Conservation (phyloP, 2,888 invertebrate species). For the Drosophila kanekoi region DNA sequence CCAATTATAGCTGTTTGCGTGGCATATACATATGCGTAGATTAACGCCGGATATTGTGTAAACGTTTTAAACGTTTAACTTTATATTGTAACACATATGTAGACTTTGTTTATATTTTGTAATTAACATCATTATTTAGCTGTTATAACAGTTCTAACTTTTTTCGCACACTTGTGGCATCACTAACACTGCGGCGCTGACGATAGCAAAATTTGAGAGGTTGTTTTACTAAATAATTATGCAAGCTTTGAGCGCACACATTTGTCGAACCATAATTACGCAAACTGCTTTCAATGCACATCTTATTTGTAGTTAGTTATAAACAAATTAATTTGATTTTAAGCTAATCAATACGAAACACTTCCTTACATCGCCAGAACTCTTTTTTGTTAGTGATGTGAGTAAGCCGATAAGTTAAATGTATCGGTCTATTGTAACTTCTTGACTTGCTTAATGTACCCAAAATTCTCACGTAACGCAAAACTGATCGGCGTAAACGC, state of each 20-base stretch:
- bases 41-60: not conserved
- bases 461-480: not conserved
- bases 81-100: not conserved
- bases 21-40: not conserved
- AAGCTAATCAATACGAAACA: slow-evolving; percentile 28
- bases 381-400: slow-evolving; percentile 38
- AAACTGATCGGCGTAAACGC: not conserved
- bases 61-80: not conserved
- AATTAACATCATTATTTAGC: slow-evolving; percentile 1
- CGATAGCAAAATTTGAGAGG: slow-evolving; percentile 48
- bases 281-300: slow-evolving; percentile 5
- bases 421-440: slow-evolving; percentile 14
- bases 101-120: not conserved
- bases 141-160: slow-evolving; percentile 10
- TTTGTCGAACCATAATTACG: slow-evolving; percentile 11
- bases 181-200: slow-evolving; percentile 60
- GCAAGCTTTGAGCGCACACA: slow-evolving; percentile 13
- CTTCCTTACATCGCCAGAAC: slow-evolving; percentile 60
- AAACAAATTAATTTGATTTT: slow-evolving; percentile 14
- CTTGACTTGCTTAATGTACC: not conserved
- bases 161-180: slow-evolving; percentile 38
- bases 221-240: slow-evolving; percentile 9
- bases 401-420: slow-evolving; percentile 13
- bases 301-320: slow-evolving; percentile 2
- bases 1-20: slow-evolving; percentile 7